phyloP scores from a whole-genome alignment of 2,113 vertebrate species.

The Myiopsitta monachus region DNA sequence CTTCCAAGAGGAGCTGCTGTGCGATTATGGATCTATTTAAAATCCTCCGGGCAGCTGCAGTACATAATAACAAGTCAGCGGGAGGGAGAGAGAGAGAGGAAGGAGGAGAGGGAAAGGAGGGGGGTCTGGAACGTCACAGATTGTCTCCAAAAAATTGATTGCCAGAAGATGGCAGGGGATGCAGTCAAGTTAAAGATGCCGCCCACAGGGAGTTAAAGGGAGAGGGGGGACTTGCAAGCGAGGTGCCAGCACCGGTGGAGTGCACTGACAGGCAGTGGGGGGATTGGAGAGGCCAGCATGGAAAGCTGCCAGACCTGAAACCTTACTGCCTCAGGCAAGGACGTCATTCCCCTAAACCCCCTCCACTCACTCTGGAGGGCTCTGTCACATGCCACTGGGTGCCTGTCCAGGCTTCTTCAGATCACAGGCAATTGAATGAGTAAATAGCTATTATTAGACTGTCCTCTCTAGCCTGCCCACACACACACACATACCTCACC shows the following conservation, averaged over 20 bases:
- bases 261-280: neutral
- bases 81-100: slow-evolving; percentile 43
- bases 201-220: neutral
- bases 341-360: slow-evolving; percentile 41
- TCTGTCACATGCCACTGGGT: slow-evolving; percentile 22
- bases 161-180: slow-evolving; percentile 44
- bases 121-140: slow-evolving; percentile 38
- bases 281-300: neutral
- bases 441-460: slow-evolving; percentile 55
- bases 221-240: neutral
- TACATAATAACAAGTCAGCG: slow-evolving; percentile 78
- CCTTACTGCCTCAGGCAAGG: slow-evolving; percentile 8
- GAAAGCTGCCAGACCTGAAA: slow-evolving; percentile 49
- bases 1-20: slow-evolving; percentile 76
- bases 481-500: neutral
- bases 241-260: neutral
- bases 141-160: slow-evolving; percentile 56
- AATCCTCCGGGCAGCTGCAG: slow-evolving; percentile 78
- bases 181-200: slow-evolving; percentile 33
- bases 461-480: neutral
- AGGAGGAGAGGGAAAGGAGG: slow-evolving; percentile 42
- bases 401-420: slow-evolving; percentile 12
- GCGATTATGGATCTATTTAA: slow-evolving; percentile 79
- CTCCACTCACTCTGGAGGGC: neutral
- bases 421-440: slow-evolving; percentile 2